Percentiles rank a stretch among this genome's conserved stretches.
phyloP scores from a whole-genome alignment of 2,888 invertebrate genomes.

The Caenorhabditis sp. region DNA sequence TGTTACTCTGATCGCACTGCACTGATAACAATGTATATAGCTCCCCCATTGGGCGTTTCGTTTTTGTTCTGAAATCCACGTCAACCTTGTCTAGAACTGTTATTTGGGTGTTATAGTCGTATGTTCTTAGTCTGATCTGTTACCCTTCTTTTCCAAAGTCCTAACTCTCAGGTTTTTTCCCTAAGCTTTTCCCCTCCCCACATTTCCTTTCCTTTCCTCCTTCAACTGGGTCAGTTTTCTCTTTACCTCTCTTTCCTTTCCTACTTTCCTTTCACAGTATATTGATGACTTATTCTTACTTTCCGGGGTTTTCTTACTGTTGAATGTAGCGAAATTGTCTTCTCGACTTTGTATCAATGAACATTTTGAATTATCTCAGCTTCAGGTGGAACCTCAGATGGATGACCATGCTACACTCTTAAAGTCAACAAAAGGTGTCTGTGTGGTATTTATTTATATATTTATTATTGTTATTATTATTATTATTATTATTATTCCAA shows the following conservation, averaged over 20 bases:
- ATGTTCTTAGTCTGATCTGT: not conserved
- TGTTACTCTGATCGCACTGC: not conserved
- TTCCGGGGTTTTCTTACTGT: not conserved
- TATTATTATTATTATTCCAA: conserved; percentile 21
- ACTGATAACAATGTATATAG: not conserved
- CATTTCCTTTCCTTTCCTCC: conserved; percentile 8
- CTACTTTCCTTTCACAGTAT: not conserved
- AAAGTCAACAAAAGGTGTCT: conserved; percentile 5
- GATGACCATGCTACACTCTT: too few relatives aligned
- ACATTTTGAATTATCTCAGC: conserved; percentile 10
- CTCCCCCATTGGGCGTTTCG: not conserved
- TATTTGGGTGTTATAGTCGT: conserved; percentile 7
- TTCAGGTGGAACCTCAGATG: too few relatives aligned
- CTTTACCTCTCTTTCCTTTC: conserved; percentile 1
- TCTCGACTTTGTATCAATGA: not conserved
- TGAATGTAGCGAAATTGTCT: too few relatives aligned
- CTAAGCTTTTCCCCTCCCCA: not conserved
- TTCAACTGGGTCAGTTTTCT: not conserved
- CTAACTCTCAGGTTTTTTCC: not conserved
- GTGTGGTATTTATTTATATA: not conserved
- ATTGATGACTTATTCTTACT: not conserved
- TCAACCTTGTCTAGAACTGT: conserved; percentile 1
- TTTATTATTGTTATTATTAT: not conserved
- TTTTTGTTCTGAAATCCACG: not conserved
- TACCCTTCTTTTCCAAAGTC: conserved; percentile 11